Evolutionary conservation across 2,113 vertebrate genomes (phyloP).

Genomic region (Spea bombifrons): DNA sequence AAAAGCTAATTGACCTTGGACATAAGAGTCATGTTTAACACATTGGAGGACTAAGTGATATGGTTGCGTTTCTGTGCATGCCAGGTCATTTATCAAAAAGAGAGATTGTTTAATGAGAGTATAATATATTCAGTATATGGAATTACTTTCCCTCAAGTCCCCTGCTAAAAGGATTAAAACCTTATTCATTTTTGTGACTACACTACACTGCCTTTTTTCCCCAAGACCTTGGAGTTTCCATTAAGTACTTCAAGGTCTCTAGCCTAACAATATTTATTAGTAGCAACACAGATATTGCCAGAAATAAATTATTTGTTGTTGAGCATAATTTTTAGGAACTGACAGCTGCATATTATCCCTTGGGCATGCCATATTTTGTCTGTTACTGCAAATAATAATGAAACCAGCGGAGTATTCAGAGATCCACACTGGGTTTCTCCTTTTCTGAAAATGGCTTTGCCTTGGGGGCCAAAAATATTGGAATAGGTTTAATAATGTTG

Average conservation of each 20-base stretch:
- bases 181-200: neutral
- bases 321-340: conserved; percentile 16
- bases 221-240: conserved; percentile 5
- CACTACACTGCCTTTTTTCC: neutral
- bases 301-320: conserved; percentile 20
- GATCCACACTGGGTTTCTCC: neutral
- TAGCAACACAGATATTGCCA: conserved; percentile 6
- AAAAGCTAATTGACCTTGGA: conserved; percentile 23
- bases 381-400: conserved; percentile 19
- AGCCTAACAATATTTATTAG: conserved; percentile 6
- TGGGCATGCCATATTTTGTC: conserved; percentile 35
- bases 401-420: conserved; percentile 12
- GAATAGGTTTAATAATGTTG: neutral
- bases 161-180: neutral
- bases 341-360: conserved; percentile 38
- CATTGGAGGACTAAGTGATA: neutral
- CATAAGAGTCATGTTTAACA: conserved; percentile 10
- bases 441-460: neutral
- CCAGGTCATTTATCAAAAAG: neutral
- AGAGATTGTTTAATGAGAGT: neutral
- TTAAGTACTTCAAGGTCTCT: conserved; percentile 10
- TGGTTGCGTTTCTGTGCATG: neutral
- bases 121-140: neutral
- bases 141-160: neutral
- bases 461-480: neutral